Conservation (phyloP, 2,888 invertebrate genomes). For the Oligia strigilis region DNA sequence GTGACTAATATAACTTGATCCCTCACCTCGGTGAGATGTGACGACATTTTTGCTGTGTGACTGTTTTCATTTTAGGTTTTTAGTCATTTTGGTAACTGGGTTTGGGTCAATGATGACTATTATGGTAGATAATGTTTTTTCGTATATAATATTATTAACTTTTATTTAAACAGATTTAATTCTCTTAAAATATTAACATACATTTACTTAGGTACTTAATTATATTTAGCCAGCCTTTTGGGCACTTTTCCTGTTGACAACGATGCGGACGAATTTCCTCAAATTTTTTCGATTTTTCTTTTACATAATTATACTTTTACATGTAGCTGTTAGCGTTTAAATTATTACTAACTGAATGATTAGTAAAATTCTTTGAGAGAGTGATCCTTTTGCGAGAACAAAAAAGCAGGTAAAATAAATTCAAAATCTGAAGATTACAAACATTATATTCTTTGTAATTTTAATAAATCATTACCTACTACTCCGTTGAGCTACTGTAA, state of each 20-base stretch:
- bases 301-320: not conserved
- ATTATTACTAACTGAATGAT: too few species aligned
- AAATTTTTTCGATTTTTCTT: not conserved
- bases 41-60: constrained; percentile 36
- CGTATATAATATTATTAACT: not conserved
- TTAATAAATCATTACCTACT: not conserved
- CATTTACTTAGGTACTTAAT: not conserved
- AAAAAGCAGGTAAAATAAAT: not conserved
- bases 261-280: not conserved
- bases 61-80: not conserved
- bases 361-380: not conserved
- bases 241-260: not conserved
- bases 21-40: constrained; percentile 47
- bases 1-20: constrained; percentile 69
- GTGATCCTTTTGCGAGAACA: not conserved
- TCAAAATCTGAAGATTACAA: too few species aligned
- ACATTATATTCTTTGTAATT: not conserved
- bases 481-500: too few species aligned
- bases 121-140: not conserved
- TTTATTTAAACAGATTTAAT: not conserved
- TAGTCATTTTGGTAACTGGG: not conserved
- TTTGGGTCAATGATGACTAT: not conserved
- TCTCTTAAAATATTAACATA: not conserved
- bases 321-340: not conserved
- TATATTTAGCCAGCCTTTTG: not conserved